Conservation (phyloP, 2,797 vertebrate genomes). For the Acipenser transmontanus region DNA sequence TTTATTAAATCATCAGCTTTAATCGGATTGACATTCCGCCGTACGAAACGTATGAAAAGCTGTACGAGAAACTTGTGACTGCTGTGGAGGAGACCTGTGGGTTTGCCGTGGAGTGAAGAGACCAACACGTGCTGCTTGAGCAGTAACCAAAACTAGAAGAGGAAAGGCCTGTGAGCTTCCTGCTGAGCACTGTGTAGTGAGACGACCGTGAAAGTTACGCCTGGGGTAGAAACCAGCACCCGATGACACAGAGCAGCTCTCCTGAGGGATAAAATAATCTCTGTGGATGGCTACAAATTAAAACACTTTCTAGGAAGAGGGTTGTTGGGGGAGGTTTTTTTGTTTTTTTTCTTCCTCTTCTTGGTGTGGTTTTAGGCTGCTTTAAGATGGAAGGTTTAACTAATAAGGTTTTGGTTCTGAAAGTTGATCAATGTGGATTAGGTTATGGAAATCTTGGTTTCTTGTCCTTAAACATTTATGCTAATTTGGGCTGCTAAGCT, state of each 20-base stretch:
- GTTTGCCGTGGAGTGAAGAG: constrained; percentile 91
- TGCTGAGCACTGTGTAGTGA: constrained; percentile 35
- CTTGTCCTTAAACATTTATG: constrained; percentile 4
- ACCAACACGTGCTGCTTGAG: constrained; percentile 22
- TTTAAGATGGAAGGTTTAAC: constrained; percentile 25
- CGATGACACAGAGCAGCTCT: constrained; percentile 18
- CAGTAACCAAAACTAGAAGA: constrained; percentile 25
- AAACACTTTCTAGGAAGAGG: constrained; percentile 12
- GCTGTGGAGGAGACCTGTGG: constrained; percentile 97
- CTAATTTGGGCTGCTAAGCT: constrained; percentile 19
- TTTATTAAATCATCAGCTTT: constrained; percentile 61
- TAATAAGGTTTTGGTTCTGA: constrained; percentile 12
- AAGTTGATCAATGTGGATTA: neutral
- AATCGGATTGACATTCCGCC: constrained; percentile 97
- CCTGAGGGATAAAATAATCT: constrained; percentile 13
- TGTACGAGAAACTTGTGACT: constrained; percentile 94
- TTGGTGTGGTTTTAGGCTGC: constrained; percentile 22
- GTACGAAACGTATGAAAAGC: constrained; percentile 94
- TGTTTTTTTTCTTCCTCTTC: constrained; percentile 13
- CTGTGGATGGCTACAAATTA: constrained; percentile 19
- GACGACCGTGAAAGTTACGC: constrained; percentile 17
- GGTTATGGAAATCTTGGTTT: neutral
- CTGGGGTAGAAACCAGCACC: constrained; percentile 1
- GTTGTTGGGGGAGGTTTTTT: constrained; percentile 10
- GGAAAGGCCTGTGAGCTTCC: constrained; percentile 50